phyloP scores from a whole-genome alignment of 2,797 vertebrate species.

The Helostoma temminkii region DNA sequence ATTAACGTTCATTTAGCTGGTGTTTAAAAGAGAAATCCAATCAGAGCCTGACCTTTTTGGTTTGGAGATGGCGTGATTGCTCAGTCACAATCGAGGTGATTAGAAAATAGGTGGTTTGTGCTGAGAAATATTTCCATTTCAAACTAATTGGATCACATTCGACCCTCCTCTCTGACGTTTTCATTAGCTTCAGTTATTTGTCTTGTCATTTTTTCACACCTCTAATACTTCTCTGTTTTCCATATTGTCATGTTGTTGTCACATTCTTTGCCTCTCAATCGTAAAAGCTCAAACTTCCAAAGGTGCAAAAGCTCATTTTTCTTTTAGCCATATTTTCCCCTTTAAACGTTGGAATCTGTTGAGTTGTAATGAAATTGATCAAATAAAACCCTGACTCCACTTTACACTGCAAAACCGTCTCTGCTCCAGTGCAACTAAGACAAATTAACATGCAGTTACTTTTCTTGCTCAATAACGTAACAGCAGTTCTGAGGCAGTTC shows the following conservation, averaged over 20 bases:
- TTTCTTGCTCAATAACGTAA: slow-evolving; percentile 12
- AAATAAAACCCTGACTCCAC: neutral
- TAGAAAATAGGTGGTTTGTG: neutral
- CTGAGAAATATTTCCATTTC: neutral
- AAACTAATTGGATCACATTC: neutral
- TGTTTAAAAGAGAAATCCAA: neutral
- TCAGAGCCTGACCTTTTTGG: neutral
- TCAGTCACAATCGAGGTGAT: neutral
- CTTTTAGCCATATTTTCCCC: too few relatives aligned
- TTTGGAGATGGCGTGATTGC: neutral
- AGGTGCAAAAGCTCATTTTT: slow-evolving; percentile 1
- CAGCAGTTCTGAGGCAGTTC: slow-evolving; percentile 12
- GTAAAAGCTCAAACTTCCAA: slow-evolving; percentile 1
- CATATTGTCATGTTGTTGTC: neutral
- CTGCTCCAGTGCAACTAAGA: slow-evolving; percentile 3
- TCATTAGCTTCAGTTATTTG: neutral
- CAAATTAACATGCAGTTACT: slow-evolving; percentile 32
- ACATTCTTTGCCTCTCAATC: neutral
- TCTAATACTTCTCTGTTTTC: neutral
- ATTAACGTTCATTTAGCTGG: neutral
- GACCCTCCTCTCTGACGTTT: neutral
- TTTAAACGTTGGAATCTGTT: too few relatives aligned
- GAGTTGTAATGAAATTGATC: slow-evolving; percentile 26
- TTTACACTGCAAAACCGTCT: neutral
- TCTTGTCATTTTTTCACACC: neutral